Conservation (phyloP, 2,113 vertebrate species). For the Solea senegalensis region DNA sequence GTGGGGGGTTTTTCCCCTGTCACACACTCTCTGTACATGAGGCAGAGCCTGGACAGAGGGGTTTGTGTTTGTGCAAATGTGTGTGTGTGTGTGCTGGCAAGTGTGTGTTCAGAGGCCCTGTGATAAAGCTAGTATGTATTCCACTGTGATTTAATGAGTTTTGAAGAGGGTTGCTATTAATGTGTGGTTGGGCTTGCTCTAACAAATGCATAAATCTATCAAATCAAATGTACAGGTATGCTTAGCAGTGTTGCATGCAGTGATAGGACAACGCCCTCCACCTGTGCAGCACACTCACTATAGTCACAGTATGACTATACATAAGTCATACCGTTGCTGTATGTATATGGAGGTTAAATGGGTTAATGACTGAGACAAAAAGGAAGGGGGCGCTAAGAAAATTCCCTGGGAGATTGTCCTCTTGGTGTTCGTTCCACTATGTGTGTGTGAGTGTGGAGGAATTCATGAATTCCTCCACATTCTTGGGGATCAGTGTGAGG, state of each 20-base stretch:
- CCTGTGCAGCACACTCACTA: neutral
- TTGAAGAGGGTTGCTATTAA: neutral
- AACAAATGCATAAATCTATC: conserved; percentile 33
- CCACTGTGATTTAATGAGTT: conserved; percentile 25
- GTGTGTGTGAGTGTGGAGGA: conserved; percentile 21
- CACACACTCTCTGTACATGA: conserved; percentile 14
- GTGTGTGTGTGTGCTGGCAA: neutral
- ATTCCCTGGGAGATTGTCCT: conserved; percentile 21
- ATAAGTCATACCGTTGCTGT: conserved; percentile 23
- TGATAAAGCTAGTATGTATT: conserved; percentile 13
- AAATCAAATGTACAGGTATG: conserved; percentile 54
- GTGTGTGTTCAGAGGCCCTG: conserved; percentile 13
- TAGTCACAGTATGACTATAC: neutral
- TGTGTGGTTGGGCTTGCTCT: conserved; percentile 21
- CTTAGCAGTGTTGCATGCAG: conserved; percentile 37
- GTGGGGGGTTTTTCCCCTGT: conserved; percentile 39
- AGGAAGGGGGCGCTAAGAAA: conserved; percentile 28
- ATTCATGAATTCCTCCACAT: conserved; percentile 61
- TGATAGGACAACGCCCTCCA: conserved; percentile 39
- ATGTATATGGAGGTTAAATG: conserved; percentile 43
- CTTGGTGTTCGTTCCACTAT: conserved; percentile 7
- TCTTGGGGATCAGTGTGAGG: conserved; percentile 68
- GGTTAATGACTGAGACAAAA: conserved; percentile 45
- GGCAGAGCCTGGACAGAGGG: neutral
- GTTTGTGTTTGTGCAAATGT: conserved; percentile 5